phyloP scores from a whole-genome alignment of 2,888 invertebrate genomes.

The Phrixothrix hirtus region DNA sequence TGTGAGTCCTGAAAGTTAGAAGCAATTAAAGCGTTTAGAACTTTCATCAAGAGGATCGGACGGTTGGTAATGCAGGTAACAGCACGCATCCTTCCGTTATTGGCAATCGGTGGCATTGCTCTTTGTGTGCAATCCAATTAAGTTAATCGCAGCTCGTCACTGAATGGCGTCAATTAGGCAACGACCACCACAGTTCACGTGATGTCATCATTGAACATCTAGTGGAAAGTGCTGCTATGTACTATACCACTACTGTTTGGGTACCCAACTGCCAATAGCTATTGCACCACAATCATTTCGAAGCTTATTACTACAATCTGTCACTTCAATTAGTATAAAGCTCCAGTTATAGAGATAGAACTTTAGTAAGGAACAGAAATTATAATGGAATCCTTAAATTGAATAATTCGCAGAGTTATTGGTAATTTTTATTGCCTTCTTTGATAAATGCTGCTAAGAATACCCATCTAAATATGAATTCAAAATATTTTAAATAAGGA shows the following conservation, averaged over 20 bases:
- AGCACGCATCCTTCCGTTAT: slow-evolving; percentile 47
- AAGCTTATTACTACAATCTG: slow-evolving; percentile 17
- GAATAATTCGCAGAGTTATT: too few relatives aligned
- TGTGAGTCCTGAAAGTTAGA: slow-evolving; percentile 28
- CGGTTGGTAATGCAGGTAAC: slow-evolving; percentile 29
- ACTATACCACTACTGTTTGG: neutral
- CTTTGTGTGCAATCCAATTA: slow-evolving; percentile 54
- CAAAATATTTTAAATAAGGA: neutral
- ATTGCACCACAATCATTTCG: slow-evolving; percentile 11
- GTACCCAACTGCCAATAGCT: slow-evolving; percentile 15
- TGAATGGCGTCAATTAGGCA: slow-evolving; percentile 55
- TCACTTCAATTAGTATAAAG: slow-evolving; percentile 10
- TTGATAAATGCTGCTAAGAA: too few relatives aligned
- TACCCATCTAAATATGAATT: too few relatives aligned
- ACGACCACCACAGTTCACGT: slow-evolving; percentile 42
- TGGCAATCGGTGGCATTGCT: slow-evolving; percentile 48
- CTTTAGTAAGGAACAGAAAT: too few relatives aligned
- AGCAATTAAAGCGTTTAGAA: slow-evolving; percentile 35
- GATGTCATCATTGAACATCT: slow-evolving; percentile 32
- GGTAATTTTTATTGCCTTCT: too few relatives aligned
- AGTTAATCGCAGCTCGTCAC: slow-evolving; percentile 52
- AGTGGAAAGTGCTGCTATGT: neutral
- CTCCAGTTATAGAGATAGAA: neutral
- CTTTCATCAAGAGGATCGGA: slow-evolving; percentile 34
- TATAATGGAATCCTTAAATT: too few relatives aligned